phyloP scores from a whole-genome alignment of 2,888 invertebrate genomes.

The Xestia xanthographa region DNA sequence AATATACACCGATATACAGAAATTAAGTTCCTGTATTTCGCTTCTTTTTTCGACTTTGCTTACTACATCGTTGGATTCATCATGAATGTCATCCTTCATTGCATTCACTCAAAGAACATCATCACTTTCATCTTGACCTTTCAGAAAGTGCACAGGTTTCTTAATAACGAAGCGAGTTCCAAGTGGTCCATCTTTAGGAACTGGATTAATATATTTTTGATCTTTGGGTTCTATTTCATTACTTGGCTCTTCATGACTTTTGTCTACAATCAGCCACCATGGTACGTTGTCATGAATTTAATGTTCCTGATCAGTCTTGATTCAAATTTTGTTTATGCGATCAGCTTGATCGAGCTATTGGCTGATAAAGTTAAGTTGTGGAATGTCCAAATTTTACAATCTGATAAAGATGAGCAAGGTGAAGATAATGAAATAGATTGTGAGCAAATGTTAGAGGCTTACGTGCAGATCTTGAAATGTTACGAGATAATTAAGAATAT shows the following conservation, averaged over 20 bases:
- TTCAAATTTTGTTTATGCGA: slow-evolving; percentile 18
- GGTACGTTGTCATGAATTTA: slow-evolving; percentile 25
- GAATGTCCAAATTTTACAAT: slow-evolving; percentile 3
- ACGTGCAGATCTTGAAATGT: slow-evolving; percentile 16
- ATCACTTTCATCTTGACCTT: slow-evolving; percentile 12
- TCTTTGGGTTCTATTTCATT: slow-evolving; percentile 17
- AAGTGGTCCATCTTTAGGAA: slow-evolving; percentile 23
- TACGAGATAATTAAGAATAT: slow-evolving; percentile 18
- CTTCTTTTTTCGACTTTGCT: slow-evolving; percentile 23
- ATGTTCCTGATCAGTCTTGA: slow-evolving; percentile 20
- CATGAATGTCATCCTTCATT: slow-evolving; percentile 17
- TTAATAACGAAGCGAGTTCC: slow-evolving; percentile 3
- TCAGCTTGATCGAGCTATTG: slow-evolving; percentile 17
- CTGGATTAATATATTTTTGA: slow-evolving; percentile 13
- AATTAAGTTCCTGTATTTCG: slow-evolving; percentile 21
- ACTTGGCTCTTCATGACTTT: not conserved
- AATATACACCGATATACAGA: slow-evolving; percentile 6
- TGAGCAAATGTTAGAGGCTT: slow-evolving; percentile 7
- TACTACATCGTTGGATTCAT: slow-evolving; percentile 30
- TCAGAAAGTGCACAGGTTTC: slow-evolving; percentile 24
- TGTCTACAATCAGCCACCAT: not conserved
- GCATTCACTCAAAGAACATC: slow-evolving; percentile 1
- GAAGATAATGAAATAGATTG: slow-evolving; percentile 8
- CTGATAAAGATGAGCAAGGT: not conserved
- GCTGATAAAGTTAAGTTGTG: slow-evolving; percentile 23